A percentile compares a stretch with the other conserved stretches of the same genome.
Evolutionary conservation across 2,888 invertebrate genomes (phyloP).

Genomic region (Melanostoma mellinum): DNA sequence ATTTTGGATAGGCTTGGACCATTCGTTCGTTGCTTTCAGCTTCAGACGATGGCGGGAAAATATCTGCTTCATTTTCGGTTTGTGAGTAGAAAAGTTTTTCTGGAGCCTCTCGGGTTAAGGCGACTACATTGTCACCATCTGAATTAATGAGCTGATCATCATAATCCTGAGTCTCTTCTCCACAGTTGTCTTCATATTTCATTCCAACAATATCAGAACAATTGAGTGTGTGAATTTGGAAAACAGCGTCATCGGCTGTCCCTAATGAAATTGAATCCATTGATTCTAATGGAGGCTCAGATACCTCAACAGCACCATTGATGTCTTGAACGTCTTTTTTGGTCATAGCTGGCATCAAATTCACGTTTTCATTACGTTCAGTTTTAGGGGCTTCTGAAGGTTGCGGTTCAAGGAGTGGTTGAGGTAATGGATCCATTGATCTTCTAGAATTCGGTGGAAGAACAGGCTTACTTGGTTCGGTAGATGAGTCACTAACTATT

Average conservation of each 20-base stretch:
- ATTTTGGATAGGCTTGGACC: conserved; percentile 74
- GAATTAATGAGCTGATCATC: conserved; percentile 80
- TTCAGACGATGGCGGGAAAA: conserved; percentile 53
- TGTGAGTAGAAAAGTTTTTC: conserved; percentile 1
- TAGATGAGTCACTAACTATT: background rate
- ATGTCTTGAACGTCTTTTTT: conserved; percentile 86
- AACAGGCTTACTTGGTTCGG: background rate
- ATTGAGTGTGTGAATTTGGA: conserved; percentile 32
- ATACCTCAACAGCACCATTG: conserved; percentile 83
- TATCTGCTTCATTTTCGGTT: conserved; percentile 1
- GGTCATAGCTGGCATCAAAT: conserved; percentile 82
- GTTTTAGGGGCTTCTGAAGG: conserved; percentile 66
- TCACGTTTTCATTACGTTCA: conserved; percentile 79
- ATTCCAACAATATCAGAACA: conserved; percentile 82
- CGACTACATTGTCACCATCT: conserved; percentile 82
- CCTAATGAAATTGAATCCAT: conserved; percentile 36
- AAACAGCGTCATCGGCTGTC: conserved; percentile 72
- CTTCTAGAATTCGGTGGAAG: background rate
- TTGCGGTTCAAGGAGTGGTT: background rate
- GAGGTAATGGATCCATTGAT: background rate
- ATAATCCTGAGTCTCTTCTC: conserved; percentile 81
- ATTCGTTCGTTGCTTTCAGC: conserved; percentile 62
- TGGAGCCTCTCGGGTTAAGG: conserved; percentile 79
- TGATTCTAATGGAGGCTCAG: conserved; percentile 76
- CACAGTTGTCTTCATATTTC: conserved; percentile 83